These are phyloP conservation scores for Caenorhabditis virilis DNA, from an alignment of 2,888 invertebrate genomes.

Conservation along the genomic window DNA sequence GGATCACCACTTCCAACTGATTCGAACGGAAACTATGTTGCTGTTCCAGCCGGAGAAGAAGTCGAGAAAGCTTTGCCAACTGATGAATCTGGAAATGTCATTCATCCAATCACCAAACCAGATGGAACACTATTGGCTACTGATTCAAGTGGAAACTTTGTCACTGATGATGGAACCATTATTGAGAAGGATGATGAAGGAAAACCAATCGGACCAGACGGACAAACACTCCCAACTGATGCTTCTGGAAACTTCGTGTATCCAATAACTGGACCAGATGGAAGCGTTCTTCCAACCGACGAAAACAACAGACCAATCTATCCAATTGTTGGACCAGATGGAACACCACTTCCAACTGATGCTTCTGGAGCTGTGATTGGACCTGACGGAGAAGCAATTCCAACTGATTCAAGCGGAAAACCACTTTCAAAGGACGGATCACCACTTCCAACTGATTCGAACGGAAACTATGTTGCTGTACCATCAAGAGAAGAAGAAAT, in stretches of 20 bases:
- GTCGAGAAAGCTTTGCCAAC: slow-evolving; percentile 31
- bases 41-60: slow-evolving; percentile 31
- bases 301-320: slow-evolving; percentile 17
- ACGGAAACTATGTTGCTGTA: slow-evolving; percentile 41
- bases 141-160: slow-evolving; percentile 25
- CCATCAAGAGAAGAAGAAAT: slow-evolving; percentile 18
- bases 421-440: slow-evolving; percentile 23
- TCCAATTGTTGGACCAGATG: slow-evolving; percentile 23
- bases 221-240: slow-evolving; percentile 37
- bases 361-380: slow-evolving; percentile 10
- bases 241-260: slow-evolving; percentile 33
- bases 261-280: slow-evolving; percentile 34
- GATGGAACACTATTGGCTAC: slow-evolving; percentile 32
- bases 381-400: slow-evolving; percentile 13
- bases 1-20: slow-evolving; percentile 53
- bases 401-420: slow-evolving; percentile 47
- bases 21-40: slow-evolving; percentile 35
- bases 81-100: slow-evolving; percentile 27
- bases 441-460: slow-evolving; percentile 51
- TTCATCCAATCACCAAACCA: slow-evolving; percentile 23
- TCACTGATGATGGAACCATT: slow-evolving; percentile 21
- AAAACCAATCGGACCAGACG: slow-evolving; percentile 33
- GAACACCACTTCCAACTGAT: slow-evolving; percentile 21
- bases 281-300: slow-evolving; percentile 22
- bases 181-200: slow-evolving; percentile 35